Evolutionary conservation across 2,888 invertebrate genomes (phyloP), one percentile per base, ranked within the genome.

Genomic region (Fragum fragum): DNA sequence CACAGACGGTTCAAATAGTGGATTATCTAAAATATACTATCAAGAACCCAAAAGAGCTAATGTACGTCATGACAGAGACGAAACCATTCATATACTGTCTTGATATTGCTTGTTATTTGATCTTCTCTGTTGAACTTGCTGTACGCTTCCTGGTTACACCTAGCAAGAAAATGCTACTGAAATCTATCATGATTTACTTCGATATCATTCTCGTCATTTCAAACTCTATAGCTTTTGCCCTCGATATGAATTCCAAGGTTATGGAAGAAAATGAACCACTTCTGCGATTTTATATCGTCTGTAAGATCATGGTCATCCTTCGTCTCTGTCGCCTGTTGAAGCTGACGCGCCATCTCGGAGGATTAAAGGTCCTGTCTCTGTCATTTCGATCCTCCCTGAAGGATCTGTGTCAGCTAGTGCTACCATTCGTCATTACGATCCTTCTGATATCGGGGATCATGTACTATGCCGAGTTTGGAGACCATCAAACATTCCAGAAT

Each of bases 61-160:
- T 75, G 61, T 66, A 47, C 5, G 18, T 61, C 0, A 55, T 73
- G 3, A 85, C 86, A 9, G 26, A 68, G 9, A 39, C 77, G 5
- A 83, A 85, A 23, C 85, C 79, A 0, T 70, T 73, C 0, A 69
- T 93, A 21, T 72, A 85, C 28, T 69, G 76, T 68, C 81, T 92
- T 26, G 91, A 92, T 73, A 69, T 86, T 16, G 26, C 83, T 5
- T 89, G 90, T 47, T 72, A 91, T 29, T 72, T 81, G 0, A 89
- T 92, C 72, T 93, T 93, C 83, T 88, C 90, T 0, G 1, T 88
- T 18, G 93, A 93, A 52, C 80, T 91, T 18, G 21, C 90, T 6
- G 7, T 91, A 1, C 79, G 89, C 0, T 80, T 91, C 16, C 9
- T 87, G 7, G 84, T 85, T 18, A 86, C 87, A 32, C 90, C 90